Conservation (phyloP, 2,113 vertebrate genomes). For the Burhinus oedicnemus region DNA sequence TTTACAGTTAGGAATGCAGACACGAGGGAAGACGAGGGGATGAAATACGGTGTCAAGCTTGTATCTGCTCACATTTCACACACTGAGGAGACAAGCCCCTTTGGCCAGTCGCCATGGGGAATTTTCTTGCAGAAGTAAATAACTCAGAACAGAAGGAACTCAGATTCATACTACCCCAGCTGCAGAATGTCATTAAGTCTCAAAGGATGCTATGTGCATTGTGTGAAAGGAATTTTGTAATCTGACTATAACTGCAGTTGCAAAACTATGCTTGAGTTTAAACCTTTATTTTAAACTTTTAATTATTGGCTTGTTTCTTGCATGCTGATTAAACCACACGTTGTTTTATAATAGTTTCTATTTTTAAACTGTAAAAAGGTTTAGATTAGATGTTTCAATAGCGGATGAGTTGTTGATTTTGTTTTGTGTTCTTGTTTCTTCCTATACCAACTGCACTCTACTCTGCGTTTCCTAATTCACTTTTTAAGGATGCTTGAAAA, state of each 20-base stretch:
- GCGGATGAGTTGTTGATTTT: background rate
- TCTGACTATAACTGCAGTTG: slow-evolving; percentile 61
- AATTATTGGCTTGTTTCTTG: slow-evolving; percentile 35
- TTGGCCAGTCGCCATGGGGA: slow-evolving; percentile 68
- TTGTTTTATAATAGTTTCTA: slow-evolving; percentile 29
- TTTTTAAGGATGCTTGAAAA: slow-evolving; percentile 32
- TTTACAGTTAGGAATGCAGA: slow-evolving; percentile 74
- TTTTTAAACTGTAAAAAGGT: slow-evolving; percentile 23
- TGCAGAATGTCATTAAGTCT: slow-evolving; percentile 75
- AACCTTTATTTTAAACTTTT: slow-evolving; percentile 39
- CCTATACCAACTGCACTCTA: background rate
- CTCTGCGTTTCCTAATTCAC: slow-evolving; percentile 25
- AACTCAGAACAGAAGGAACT: slow-evolving; percentile 65
- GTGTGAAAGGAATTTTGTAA: slow-evolving; percentile 73
- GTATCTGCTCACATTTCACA: slow-evolving; percentile 62
- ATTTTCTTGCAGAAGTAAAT: slow-evolving; percentile 68
- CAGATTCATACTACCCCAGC: slow-evolving; percentile 67
- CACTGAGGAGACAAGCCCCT: slow-evolving; percentile 49
- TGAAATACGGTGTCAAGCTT: slow-evolving; percentile 55
- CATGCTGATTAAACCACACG: background rate
- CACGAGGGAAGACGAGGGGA: slow-evolving; percentile 31
- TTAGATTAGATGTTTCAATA: background rate
- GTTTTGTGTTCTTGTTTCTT: slow-evolving; percentile 49
- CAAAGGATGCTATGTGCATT: slow-evolving; percentile 70
- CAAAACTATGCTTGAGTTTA: slow-evolving; percentile 61